Conservation (phyloP, 2,797 vertebrate genomes). For the Manis crassicaudata region DNA sequence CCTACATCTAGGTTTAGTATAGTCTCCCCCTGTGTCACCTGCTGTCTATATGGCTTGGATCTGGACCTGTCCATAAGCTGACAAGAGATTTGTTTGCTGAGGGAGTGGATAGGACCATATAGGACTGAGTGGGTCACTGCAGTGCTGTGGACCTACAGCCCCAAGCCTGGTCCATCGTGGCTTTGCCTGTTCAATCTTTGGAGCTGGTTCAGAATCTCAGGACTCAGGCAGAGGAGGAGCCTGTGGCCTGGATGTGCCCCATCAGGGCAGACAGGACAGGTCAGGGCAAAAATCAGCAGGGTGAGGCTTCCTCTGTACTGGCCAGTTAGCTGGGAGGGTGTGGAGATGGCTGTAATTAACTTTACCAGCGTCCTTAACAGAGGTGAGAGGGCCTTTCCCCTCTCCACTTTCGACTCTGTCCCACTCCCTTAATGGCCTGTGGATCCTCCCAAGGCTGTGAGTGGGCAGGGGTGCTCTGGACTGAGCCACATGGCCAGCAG, state of each 20-base stretch:
- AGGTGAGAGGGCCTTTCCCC: slow-evolving; percentile 59
- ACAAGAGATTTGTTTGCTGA: not conserved
- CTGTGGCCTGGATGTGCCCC: slow-evolving; percentile 40
- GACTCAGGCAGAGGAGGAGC: not conserved
- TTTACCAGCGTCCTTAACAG: slow-evolving; percentile 74
- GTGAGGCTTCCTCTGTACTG: slow-evolving; percentile 64
- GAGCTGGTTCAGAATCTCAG: not conserved
- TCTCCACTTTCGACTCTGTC: slow-evolving; percentile 50
- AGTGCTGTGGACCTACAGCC: not conserved
- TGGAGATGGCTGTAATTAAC: slow-evolving; percentile 73
- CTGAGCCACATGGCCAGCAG: not conserved
- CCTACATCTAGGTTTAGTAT: not conserved
- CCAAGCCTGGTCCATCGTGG: not conserved
- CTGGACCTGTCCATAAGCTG: not conserved
- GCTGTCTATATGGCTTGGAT: not conserved
- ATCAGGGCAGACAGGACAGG: slow-evolving; percentile 54
- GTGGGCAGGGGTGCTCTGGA: not conserved
- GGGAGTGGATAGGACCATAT: not conserved
- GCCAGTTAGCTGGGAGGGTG: slow-evolving; percentile 73
- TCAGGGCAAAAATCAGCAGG: slow-evolving; percentile 58
- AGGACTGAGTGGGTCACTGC: not conserved
- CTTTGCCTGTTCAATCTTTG: not conserved
- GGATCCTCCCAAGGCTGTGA: slow-evolving; percentile 33
- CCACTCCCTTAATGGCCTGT: slow-evolving; percentile 46
- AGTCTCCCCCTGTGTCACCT: not conserved